These are phyloP conservation scores for Daboia siamensis DNA, from an alignment of 2,113 vertebrate genomes.

Conservation along the genomic window DNA sequence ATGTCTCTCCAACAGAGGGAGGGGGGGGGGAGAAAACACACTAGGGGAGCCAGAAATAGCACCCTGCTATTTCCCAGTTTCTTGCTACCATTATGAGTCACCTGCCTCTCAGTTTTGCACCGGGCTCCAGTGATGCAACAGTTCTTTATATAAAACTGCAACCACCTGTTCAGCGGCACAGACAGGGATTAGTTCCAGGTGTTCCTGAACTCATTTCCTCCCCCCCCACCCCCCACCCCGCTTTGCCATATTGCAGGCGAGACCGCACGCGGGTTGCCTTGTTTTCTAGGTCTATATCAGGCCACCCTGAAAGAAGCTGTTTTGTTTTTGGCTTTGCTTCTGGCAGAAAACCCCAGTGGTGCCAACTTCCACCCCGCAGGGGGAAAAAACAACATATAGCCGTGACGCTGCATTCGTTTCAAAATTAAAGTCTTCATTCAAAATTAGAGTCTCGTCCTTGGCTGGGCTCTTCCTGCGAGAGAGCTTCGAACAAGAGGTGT, in stretches of 20 bases:
- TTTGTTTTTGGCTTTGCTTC: background rate
- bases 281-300: background rate
- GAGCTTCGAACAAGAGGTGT: background rate
- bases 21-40: background rate
- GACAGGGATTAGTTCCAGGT: background rate
- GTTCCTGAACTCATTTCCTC: background rate
- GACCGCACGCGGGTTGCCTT: background rate
- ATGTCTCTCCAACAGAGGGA: background rate
- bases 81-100: conserved; percentile 7
- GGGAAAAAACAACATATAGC: background rate
- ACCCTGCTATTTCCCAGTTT: background rate
- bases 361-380: background rate
- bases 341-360: background rate
- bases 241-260: background rate
- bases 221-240: no score
- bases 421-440: conserved; percentile 34
- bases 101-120: background rate
- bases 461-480: background rate
- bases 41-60: conserved; percentile 16
- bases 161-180: background rate
- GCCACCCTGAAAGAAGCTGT: background rate
- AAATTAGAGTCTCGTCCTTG: conserved; percentile 24
- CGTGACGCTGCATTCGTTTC: background rate
- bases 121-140: background rate
- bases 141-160: background rate